Conservation (phyloP, 2,888 invertebrate species). For the Plebejus melissa region DNA sequence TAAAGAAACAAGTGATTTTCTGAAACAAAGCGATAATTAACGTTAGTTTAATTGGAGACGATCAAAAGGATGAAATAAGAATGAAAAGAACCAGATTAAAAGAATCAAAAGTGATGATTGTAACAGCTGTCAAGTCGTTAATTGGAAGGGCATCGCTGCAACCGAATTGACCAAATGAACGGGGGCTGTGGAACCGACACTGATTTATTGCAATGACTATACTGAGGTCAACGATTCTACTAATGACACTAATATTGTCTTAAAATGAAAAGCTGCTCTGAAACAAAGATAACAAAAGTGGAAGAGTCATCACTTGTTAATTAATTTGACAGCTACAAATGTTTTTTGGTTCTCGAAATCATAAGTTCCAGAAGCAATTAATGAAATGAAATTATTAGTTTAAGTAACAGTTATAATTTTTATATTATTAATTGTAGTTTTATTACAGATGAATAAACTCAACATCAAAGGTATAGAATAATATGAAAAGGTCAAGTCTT, state of each 20-base stretch:
- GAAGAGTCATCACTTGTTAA: background rate
- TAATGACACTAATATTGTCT: background rate
- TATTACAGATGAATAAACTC: too few relatives aligned
- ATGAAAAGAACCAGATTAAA: background rate
- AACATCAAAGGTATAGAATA: too few relatives aligned
- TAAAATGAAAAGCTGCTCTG: background rate
- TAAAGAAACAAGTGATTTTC: too few relatives aligned
- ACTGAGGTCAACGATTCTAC: background rate
- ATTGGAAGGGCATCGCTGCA: background rate
- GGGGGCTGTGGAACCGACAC: background rate
- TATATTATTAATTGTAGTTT: background rate
- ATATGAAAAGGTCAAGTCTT: too few relatives aligned
- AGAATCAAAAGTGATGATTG: background rate
- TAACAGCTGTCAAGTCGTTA: background rate
- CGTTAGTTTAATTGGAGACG: background rate
- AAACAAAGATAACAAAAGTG: background rate
- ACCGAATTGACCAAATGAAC: constrained; percentile 1
- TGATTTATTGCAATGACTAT: constrained; percentile 1
- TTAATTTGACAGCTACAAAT: background rate
- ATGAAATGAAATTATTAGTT: background rate
- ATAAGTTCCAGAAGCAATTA: background rate
- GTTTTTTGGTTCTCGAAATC: background rate
- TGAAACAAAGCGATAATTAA: too few relatives aligned
- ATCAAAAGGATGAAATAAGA: background rate
- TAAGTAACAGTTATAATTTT: background rate